These are phyloP conservation scores for Myotis davidii DNA, from an alignment of 2,113 vertebrate species.

Conservation along the genomic window DNA sequence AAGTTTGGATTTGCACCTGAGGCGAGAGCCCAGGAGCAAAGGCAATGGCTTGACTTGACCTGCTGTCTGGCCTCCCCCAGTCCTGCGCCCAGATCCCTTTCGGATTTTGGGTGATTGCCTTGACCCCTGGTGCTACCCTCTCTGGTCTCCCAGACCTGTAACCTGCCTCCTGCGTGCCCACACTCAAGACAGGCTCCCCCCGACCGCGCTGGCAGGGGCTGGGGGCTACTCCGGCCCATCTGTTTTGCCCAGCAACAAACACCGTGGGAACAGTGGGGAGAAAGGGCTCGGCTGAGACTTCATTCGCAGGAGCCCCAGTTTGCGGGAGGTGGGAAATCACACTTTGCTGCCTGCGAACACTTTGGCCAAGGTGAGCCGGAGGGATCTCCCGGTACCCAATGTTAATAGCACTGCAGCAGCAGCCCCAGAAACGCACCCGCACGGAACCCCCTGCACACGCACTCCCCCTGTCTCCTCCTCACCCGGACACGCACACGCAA, in stretches of 20 bases:
- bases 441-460: conserved; percentile 75
- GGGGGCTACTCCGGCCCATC: conserved; percentile 71
- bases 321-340: conserved; percentile 63
- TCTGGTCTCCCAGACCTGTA: conserved; percentile 56
- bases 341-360: conserved; percentile 73
- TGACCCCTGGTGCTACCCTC: not conserved
- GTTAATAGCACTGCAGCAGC: conserved; percentile 77
- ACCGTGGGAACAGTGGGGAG: not conserved
- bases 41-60: not conserved
- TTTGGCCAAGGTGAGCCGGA: conserved; percentile 69
- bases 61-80: not conserved
- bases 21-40: not conserved
- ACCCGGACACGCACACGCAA: conserved; percentile 51
- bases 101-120: conserved; percentile 28
- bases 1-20: conserved; percentile 65
- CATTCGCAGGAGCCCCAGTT: conserved; percentile 78
- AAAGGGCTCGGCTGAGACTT: conserved; percentile 69
- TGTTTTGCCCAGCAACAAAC: conserved; percentile 70
- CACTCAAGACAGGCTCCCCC: conserved; percentile 34
- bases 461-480: conserved; percentile 48
- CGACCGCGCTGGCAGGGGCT: not conserved
- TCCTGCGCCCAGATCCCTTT: conserved; percentile 21
- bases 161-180: not conserved
- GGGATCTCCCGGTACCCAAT: conserved; percentile 29
- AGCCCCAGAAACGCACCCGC: conserved; percentile 68